Conservation (phyloP, 2,113 vertebrate species). For the Diphyllodes magnificus region DNA sequence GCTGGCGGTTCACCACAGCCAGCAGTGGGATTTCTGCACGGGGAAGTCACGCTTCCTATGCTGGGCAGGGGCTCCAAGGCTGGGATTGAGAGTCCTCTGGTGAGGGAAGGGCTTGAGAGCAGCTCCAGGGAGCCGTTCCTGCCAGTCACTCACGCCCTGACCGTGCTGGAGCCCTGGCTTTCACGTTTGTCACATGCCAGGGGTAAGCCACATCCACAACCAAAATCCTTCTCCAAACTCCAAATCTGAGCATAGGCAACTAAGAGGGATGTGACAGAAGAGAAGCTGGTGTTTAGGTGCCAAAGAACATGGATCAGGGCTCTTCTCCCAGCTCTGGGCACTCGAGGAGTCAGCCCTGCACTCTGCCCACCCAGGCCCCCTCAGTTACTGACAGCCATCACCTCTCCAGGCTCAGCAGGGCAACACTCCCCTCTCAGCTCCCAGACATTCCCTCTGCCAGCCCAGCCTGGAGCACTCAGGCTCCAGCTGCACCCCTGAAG, state of each 20-base stretch:
- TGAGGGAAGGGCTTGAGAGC: neutral
- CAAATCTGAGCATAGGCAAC: neutral
- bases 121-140: neutral
- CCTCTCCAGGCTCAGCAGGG: neutral
- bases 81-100: neutral
- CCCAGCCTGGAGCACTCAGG: neutral
- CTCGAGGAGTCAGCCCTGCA: accelerated
- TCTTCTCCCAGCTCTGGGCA: accelerated
- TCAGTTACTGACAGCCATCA: accelerated
- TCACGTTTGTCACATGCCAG: accelerated
- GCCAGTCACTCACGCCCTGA: neutral
- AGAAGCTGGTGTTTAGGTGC: neutral
- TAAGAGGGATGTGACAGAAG: accelerated
- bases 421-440: accelerated
- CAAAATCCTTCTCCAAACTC: neutral
- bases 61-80: neutral
- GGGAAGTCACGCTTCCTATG: neutral
- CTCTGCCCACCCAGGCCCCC: accelerated
- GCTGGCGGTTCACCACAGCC: neutral
- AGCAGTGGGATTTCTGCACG: accelerated
- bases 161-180: neutral
- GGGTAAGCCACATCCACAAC: neutral
- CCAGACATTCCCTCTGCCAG: neutral
- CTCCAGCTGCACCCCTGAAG: neutral
- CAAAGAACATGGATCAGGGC: accelerated